Conservation (phyloP, 2,113 vertebrate species). For the Ctenomys sociabilis region DNA sequence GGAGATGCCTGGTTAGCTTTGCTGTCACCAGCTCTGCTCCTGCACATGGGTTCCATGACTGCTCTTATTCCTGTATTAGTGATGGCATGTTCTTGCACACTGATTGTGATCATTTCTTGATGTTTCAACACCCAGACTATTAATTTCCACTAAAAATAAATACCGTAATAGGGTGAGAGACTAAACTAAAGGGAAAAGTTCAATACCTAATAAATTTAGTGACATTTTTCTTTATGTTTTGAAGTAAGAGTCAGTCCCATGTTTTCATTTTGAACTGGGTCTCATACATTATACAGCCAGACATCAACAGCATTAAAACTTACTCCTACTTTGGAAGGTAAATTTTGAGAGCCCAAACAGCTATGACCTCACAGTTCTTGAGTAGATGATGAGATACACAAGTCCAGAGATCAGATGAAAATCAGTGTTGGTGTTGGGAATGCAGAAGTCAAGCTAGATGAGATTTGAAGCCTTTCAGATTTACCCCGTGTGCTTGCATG, state of each 20-base stretch:
- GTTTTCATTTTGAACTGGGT: background rate
- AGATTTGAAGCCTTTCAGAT: background rate
- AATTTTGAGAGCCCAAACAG: background rate
- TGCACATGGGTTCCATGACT: rapidly evolving
- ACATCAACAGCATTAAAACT: background rate
- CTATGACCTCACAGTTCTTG: background rate
- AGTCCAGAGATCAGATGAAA: background rate
- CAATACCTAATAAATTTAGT: background rate
- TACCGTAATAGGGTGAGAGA: background rate
- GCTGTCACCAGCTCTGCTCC: no score
- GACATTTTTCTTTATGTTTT: background rate
- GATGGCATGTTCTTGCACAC: background rate
- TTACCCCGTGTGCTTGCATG: background rate
- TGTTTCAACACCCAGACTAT: background rate
- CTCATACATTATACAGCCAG: background rate
- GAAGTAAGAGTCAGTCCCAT: background rate
- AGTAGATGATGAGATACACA: background rate
- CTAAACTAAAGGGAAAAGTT: background rate
- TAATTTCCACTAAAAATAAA: background rate
- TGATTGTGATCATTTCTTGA: background rate
- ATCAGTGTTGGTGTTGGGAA: background rate
- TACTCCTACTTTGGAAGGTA: background rate
- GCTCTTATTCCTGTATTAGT: background rate
- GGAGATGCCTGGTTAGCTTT: background rate
- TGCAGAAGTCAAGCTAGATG: background rate